These are phyloP conservation scores for Leucophora obtusa DNA, from an alignment of 2,888 invertebrate species.

Conservation along the genomic window DNA sequence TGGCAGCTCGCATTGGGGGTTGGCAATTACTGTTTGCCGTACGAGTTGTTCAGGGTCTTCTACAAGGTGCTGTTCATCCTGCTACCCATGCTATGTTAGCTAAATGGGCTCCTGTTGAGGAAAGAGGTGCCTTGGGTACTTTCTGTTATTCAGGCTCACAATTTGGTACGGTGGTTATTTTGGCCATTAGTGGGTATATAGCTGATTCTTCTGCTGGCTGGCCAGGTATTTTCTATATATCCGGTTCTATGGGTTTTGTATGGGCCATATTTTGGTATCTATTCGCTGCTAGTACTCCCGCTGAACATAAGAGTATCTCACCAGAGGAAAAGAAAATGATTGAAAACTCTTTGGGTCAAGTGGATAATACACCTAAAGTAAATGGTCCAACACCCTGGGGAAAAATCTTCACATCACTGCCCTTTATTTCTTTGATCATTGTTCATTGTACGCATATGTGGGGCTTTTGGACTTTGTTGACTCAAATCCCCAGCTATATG, in stretches of 20 bases:
- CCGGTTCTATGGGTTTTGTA: slow-evolving; percentile 82
- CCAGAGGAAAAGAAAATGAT: slow-evolving; percentile 84
- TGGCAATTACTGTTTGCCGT: slow-evolving; percentile 81
- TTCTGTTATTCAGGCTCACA: slow-evolving; percentile 87
- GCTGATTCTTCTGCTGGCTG: slow-evolving; percentile 85
- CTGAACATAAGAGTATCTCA: slow-evolving; percentile 82
- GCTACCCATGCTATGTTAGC: slow-evolving; percentile 84
- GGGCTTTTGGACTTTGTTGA: slow-evolving; percentile 90
- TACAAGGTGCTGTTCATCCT: slow-evolving; percentile 85
- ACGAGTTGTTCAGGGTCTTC: slow-evolving; percentile 84
- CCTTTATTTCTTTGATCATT: slow-evolving; percentile 87
- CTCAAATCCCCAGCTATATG: slow-evolving; percentile 90
- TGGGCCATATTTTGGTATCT: slow-evolving; percentile 83
- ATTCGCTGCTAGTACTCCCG: slow-evolving; percentile 84
- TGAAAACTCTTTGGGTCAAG: slow-evolving; percentile 81
- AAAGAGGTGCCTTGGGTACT: slow-evolving; percentile 83
- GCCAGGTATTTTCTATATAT: slow-evolving; percentile 88
- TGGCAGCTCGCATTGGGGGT: slow-evolving; percentile 83
- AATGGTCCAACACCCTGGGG: slow-evolving; percentile 84
- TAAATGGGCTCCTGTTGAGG: slow-evolving; percentile 85
- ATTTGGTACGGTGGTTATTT: slow-evolving; percentile 88
- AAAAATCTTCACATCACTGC: slow-evolving; percentile 85
- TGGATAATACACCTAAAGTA: slow-evolving; percentile 69
- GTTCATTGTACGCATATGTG: slow-evolving; percentile 87
- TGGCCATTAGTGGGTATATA: slow-evolving; percentile 86